Percentiles rank a stretch among this genome's conserved stretches.
These are phyloP conservation scores for Xestobium rufovillosum DNA, from an alignment of 2,888 invertebrate genomes.

Conservation along the genomic window DNA sequence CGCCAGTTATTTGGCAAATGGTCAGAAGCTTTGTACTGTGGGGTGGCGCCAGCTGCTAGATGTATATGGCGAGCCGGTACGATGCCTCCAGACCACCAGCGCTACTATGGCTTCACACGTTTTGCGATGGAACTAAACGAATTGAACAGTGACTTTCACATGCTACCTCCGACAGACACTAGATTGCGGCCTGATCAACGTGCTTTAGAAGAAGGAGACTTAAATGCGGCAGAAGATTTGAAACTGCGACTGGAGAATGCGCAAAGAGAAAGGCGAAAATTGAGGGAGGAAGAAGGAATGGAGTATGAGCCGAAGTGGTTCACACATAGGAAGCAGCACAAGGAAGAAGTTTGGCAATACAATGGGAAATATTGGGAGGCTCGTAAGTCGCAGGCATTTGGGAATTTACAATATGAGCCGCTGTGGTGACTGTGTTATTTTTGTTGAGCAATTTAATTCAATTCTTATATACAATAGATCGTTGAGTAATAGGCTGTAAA, in stretches of 20 bases:
- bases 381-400: constrained; percentile 59
- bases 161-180: constrained; percentile 69
- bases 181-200: constrained; percentile 68
- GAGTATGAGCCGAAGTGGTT: constrained; percentile 55
- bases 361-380: constrained; percentile 70
- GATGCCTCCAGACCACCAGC: constrained; percentile 71
- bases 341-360: constrained; percentile 53
- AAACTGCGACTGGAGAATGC: constrained; percentile 66
- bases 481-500: too few species aligned
- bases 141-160: constrained; percentile 54
- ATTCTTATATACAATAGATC: constrained; percentile 1
- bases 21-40: constrained; percentile 73
- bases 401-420: constrained; percentile 47
- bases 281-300: constrained; percentile 49
- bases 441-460: constrained; percentile 2
- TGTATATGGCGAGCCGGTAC: constrained; percentile 76
- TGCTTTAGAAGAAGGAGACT: constrained; percentile 69
- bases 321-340: constrained; percentile 30
- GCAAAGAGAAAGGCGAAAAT: constrained; percentile 63
- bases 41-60: constrained; percentile 61
- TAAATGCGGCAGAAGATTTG: constrained; percentile 61
- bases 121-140: constrained; percentile 83
- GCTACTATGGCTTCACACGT: constrained; percentile 77
- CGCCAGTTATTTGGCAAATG: constrained; percentile 68
- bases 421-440: constrained; percentile 52